Evolutionary conservation across 37 sponge, comb jelly and placozoan genomes (phyloP), one percentile per base, ranked within the genome.

Genomic region (Haliclona indistincta): DNA sequence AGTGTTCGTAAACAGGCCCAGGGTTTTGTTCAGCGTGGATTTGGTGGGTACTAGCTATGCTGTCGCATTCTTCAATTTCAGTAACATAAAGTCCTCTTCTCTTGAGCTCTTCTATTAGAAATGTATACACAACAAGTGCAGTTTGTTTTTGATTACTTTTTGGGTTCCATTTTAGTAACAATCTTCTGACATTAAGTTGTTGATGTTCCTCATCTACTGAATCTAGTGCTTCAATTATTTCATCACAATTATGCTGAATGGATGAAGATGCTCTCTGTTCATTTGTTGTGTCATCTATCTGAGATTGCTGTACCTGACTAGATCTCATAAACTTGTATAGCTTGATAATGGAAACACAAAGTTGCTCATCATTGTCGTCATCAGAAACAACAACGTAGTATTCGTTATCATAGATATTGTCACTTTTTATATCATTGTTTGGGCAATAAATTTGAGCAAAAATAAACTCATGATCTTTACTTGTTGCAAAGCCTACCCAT

Each of bases 101-200:
- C 5, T 73, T 54, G 26, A 81, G 32, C 41, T 73, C 44, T 8
- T 49, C n/a, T 8, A 17, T 22, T 28, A 81, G 64, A 51, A 52
- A 73, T 32, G 71, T 71, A 41, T 63, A 81, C 1, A 44, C 82
- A 7, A 45, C 74, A 33, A 70, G 70, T 25, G 11, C 11, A 25
- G n/a, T 6, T 7, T 20, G 6, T 20, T 58, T 58, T 7, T 58
- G 6, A 58, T 20, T 58, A 25, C 26, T 11, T 52, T 80, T 81
- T 23, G 87, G 81, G 64, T 86, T 81, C 58, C 66, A 80, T 47
- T 67, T 79, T 25, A 80, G 70, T 32, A 72, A 86, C 54, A 86
- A 22, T 30, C 87, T 81, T 1, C 41, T 33, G 8, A 86, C 29
- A 20, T 79, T 74, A 19, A 81, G 76, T 60, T 45, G 54, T 7